Percentiles rank a stretch among this genome's conserved stretches.
Evolutionary conservation across 2,113 vertebrate species (phyloP).

Genomic region (Neodontobutis hainanensis): DNA sequence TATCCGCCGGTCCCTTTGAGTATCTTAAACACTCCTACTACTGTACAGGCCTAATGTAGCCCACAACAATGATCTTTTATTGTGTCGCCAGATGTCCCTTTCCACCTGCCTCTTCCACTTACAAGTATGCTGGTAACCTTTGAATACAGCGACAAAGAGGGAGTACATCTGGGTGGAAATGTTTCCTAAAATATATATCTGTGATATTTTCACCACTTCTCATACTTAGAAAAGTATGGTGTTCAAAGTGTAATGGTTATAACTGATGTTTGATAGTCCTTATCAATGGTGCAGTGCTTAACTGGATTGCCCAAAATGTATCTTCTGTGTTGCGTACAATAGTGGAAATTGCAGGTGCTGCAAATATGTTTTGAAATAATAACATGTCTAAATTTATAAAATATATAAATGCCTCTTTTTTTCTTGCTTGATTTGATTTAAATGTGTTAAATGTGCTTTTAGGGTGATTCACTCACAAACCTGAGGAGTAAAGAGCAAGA

Average conservation of each 20-base stretch:
- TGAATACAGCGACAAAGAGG: constrained; percentile 24
- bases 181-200: not conserved
- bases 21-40: constrained; percentile 17
- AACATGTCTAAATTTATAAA: no score
- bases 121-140: constrained; percentile 28
- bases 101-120: constrained; percentile 53
- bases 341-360: no score
- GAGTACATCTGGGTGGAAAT: constrained; percentile 21
- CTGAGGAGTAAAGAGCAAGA: constrained; percentile 92
- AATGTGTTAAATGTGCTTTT: constrained; percentile 9
- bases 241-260: no score
- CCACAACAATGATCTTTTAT: constrained; percentile 40
- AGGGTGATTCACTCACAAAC: constrained; percentile 87
- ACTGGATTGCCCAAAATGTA: no score
- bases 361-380: no score
- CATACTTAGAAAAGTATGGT: no score
- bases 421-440: not conserved
- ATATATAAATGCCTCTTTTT: not conserved
- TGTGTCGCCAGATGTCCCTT: constrained; percentile 61
- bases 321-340: no score
- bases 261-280: no score
- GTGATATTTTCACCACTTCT: no score
- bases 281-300: no score
- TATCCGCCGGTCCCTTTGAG: constrained; percentile 10
- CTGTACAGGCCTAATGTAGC: constrained; percentile 40